phyloP scores from a whole-genome alignment of 2,797 vertebrate species.

The Antennarius maculatus region DNA sequence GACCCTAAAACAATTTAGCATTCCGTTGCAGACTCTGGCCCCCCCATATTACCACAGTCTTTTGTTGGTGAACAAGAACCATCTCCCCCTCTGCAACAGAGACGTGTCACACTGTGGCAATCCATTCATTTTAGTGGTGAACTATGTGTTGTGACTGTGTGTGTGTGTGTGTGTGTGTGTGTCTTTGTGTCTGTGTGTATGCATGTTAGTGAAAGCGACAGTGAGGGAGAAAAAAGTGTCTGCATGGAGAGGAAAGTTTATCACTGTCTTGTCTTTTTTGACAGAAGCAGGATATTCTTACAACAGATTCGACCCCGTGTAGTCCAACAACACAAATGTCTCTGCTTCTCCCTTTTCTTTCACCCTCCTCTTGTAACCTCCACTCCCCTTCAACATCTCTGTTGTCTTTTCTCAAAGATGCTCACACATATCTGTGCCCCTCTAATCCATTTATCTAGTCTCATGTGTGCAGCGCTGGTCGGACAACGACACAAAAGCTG shows the following conservation, averaged over 20 bases:
- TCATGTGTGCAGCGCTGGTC: slow-evolving; percentile 79
- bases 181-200: slow-evolving; percentile 34
- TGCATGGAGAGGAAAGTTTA: slow-evolving; percentile 87
- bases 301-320: slow-evolving; percentile 78
- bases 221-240: slow-evolving; percentile 67
- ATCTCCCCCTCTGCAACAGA: slow-evolving; percentile 82
- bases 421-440: slow-evolving; percentile 81
- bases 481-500: slow-evolving; percentile 81
- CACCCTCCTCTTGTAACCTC: slow-evolving; percentile 48
- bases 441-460: slow-evolving; percentile 90
- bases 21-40: slow-evolving; percentile 81
- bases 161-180: slow-evolving; percentile 49
- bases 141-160: slow-evolving; percentile 70
- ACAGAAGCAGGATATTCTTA: slow-evolving; percentile 85
- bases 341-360: slow-evolving; percentile 64
- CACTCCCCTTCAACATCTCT: slow-evolving; percentile 59
- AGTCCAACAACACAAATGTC: slow-evolving; percentile 81
- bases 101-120: slow-evolving; percentile 85
- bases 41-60: slow-evolving; percentile 78
- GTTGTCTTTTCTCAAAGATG: slow-evolving; percentile 82
- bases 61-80: slow-evolving; percentile 82
- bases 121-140: slow-evolving; percentile 88
- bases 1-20: slow-evolving; percentile 86
- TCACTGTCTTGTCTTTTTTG: slow-evolving; percentile 90
- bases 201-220: slow-evolving; percentile 46